Conservation (phyloP, 2,113 vertebrate species). For the Caloenas nicobarica region DNA sequence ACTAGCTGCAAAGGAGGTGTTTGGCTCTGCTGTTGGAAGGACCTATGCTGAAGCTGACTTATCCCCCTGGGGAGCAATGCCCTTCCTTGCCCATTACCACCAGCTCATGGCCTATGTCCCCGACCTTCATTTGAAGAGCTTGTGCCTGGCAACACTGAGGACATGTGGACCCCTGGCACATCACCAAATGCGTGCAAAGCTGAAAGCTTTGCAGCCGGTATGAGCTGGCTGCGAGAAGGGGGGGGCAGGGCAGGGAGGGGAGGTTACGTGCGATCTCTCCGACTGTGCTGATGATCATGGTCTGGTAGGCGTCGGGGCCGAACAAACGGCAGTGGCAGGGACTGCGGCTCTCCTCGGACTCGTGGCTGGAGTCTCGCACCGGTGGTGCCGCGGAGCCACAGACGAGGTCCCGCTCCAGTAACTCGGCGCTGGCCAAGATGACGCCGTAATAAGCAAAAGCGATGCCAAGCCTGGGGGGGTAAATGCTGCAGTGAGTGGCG, state of each 20-base stretch:
- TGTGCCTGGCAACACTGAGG: background rate
- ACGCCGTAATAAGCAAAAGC: slow-evolving; percentile 91
- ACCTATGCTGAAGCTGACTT: background rate
- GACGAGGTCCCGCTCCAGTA: slow-evolving; percentile 86
- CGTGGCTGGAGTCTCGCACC: background rate
- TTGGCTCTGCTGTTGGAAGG: background rate
- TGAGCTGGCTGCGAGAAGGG: background rate
- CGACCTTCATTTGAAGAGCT: background rate
- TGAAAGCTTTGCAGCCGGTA: background rate
- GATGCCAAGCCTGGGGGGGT: slow-evolving; percentile 86
- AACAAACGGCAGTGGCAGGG: slow-evolving; percentile 87
- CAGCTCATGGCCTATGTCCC: background rate
- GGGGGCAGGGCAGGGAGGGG: background rate
- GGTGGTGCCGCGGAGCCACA: slow-evolving; percentile 60
- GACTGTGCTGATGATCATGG: slow-evolving; percentile 89
- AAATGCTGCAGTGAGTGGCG: accelerated
- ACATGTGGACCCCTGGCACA: accelerated
- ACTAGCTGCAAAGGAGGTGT: background rate
- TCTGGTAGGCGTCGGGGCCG: slow-evolving; percentile 80
- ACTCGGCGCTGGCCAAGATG: slow-evolving; percentile 88
- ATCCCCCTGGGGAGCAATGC: background rate
- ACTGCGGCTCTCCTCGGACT: slow-evolving; percentile 60
- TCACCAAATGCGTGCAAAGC: background rate
- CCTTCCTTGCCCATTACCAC: background rate
- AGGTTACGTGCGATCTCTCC: slow-evolving; percentile 89